Evolutionary conservation across 2,797 vertebrate species (phyloP), one percentile per base, ranked within the genome.

Genomic region (Balearica regulorum): DNA sequence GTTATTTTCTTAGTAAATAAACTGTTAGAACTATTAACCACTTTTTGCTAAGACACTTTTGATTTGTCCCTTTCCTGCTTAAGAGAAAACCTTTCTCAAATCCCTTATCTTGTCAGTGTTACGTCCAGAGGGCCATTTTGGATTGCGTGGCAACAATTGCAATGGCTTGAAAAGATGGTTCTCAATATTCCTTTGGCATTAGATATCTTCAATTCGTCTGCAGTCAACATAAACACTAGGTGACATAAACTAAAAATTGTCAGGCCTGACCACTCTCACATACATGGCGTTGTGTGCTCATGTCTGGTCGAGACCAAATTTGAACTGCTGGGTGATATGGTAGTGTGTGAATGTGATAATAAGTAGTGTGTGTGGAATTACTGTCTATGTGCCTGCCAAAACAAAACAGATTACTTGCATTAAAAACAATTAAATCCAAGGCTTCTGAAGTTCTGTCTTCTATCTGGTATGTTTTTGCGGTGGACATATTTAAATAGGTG

Each of bases 161-260:
- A 57, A 1, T 46, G 57, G 18, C 62, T 87, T 61, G 62, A 37
- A 71, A 48, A 87, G 64, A 25, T 93, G 41, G 37, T 89, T 92
- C 61, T 72, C 54, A 61, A 21, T 86, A 84, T 96, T 87, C 81
- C 62, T 84, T 86, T 84, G 46, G 49, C 66, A 68, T 94, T 87
- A 69, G 49, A 20, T 75, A 46, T 79, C 77, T 95, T 81, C 21
- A 81, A 2, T 64, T 81, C 31, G 46, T 86, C 54, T 90, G 73
- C 66, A 87, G 87, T 87, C 87, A 89, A 51, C 35, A 54, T 46
- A 76, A 88, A 70, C 1, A 1, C 43, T n/a, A 39, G 35, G 44
- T 57, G 31, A 61, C n/a, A 41, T 62, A 73, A 89, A 78, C 65
- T 85, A 43, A 24, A 87, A 90, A 53, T 65, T 84, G 41, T 84